Evolutionary conservation across 2,888 invertebrate species (phyloP).

Genomic region (Conops quadrifasciatus): DNA sequence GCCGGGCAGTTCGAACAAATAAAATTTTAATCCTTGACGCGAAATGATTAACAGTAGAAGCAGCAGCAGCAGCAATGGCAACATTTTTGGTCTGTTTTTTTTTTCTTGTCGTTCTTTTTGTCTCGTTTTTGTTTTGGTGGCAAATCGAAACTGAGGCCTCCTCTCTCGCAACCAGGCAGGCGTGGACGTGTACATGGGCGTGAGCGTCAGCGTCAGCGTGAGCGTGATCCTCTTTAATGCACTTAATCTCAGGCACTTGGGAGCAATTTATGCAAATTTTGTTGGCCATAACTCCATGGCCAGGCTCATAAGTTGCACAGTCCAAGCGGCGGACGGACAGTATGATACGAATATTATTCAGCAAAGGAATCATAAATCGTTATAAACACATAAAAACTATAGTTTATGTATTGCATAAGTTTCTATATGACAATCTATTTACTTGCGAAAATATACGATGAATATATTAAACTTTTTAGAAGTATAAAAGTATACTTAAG

Average conservation of each 20-base stretch:
- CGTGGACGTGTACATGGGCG: not conserved
- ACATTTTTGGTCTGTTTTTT: not conserved
- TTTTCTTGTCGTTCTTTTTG: not conserved
- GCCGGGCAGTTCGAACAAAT: conserved; percentile 18
- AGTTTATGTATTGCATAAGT: not conserved
- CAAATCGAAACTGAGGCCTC: not conserved
- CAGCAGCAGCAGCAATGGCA: too few relatives aligned
- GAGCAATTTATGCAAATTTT: conserved; percentile 12
- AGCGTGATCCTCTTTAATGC: not conserved
- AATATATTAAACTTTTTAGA: too few relatives aligned
- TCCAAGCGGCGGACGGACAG: not conserved
- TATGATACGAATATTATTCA: too few relatives aligned
- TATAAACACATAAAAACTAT: not conserved
- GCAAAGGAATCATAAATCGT: too few relatives aligned
- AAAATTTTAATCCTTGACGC: conserved; percentile 22
- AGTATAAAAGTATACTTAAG: not conserved
- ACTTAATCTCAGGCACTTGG: conserved; percentile 19
- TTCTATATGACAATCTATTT: not conserved
- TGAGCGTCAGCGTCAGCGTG: not conserved
- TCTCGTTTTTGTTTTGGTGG: not conserved
- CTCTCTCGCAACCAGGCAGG: not conserved
- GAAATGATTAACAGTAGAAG: conserved; percentile 27
- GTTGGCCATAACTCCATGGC: too few relatives aligned
- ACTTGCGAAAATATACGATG: not conserved
- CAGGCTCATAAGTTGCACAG: not conserved